Percentiles rank a stretch among this genome's conserved stretches.
These are phyloP conservation scores for Thalassarche chlororhynchos DNA, from an alignment of 2,113 vertebrate genomes.

Conservation along the genomic window DNA sequence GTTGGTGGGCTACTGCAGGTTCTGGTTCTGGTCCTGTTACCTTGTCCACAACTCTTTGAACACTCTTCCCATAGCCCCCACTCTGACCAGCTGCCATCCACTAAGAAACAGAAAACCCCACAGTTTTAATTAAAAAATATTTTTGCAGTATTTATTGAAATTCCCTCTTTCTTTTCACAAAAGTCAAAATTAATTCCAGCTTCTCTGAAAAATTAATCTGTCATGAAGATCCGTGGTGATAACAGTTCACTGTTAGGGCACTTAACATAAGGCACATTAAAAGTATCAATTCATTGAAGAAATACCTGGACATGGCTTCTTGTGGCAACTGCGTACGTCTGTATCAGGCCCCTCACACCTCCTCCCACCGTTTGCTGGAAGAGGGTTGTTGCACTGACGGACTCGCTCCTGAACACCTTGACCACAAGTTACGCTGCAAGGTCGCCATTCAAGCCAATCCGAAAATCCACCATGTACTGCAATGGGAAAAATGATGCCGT, in stretches of 20 bases:
- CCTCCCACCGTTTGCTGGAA: slow-evolving; percentile 89
- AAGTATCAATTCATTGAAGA: background rate
- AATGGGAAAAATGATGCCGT: background rate
- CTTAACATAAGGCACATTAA: background rate
- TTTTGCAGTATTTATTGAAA: background rate
- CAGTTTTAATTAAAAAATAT: background rate
- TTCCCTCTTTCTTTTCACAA: background rate
- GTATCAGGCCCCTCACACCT: slow-evolving; percentile 77
- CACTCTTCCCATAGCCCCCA: slow-evolving; percentile 96
- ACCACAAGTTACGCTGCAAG: slow-evolving; percentile 91
- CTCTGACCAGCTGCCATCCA: slow-evolving; percentile 92
- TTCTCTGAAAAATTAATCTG: background rate
- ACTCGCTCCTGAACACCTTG: slow-evolving; percentile 84
- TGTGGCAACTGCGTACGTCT: slow-evolving; percentile 83
- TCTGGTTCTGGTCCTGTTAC: slow-evolving; percentile 89
- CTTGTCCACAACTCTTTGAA: slow-evolving; percentile 89
- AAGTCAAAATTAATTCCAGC: background rate
- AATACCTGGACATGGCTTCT: slow-evolving; percentile 89
- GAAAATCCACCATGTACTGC: slow-evolving; percentile 93
- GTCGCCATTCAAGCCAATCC: slow-evolving; percentile 87
- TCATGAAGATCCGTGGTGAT: background rate
- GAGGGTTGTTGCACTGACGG: slow-evolving; percentile 87
- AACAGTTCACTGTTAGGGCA: background rate
- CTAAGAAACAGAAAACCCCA: slow-evolving; percentile 61
- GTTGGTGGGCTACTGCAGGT: slow-evolving; percentile 84